These are phyloP conservation scores for Notarius lentiginosus DNA, from an alignment of 2,113 vertebrate genomes.

Conservation along the genomic window DNA sequence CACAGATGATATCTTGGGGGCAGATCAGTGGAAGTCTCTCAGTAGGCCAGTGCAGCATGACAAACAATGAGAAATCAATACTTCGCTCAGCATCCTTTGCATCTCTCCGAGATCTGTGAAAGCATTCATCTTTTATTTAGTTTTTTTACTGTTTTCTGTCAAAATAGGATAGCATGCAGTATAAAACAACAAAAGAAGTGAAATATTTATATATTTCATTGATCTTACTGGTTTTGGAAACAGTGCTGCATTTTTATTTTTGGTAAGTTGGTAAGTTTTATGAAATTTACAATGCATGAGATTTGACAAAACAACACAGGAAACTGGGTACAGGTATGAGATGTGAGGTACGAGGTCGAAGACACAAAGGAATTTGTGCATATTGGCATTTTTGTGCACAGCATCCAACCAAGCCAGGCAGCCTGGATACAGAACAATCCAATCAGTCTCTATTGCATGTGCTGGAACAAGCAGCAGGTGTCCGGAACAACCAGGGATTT, in stretches of 20 bases:
- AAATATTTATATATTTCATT: conserved; percentile 8
- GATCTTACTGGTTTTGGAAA: not conserved
- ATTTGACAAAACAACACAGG: not conserved
- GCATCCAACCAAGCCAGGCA: not conserved
- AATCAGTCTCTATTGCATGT: conserved; percentile 12
- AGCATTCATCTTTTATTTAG: conserved; percentile 3
- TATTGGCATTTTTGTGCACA: not conserved
- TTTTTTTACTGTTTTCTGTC: not conserved
- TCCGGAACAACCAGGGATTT: conserved; percentile 19
- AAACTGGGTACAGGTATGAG: not conserved
- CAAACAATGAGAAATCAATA: conserved; percentile 43
- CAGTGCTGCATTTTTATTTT: not conserved
- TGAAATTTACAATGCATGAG: not conserved
- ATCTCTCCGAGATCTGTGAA: conserved; percentile 14
- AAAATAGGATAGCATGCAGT: not conserved
- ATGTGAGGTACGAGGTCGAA: not conserved
- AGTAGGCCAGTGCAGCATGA: conserved; percentile 35
- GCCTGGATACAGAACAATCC: conserved; percentile 5
- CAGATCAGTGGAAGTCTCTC: conserved; percentile 37
- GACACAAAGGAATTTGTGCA: not conserved
- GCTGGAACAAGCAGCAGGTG: conserved; percentile 5
- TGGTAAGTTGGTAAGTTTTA: not conserved
- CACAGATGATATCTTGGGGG: not conserved
- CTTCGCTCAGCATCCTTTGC: conserved; percentile 30
- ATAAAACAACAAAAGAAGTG: not conserved